Percentiles rank a stretch among this genome's conserved stretches.
Conservation (phyloP, 1,140 invertebrate species). For the Nomia melanderi region DNA sequence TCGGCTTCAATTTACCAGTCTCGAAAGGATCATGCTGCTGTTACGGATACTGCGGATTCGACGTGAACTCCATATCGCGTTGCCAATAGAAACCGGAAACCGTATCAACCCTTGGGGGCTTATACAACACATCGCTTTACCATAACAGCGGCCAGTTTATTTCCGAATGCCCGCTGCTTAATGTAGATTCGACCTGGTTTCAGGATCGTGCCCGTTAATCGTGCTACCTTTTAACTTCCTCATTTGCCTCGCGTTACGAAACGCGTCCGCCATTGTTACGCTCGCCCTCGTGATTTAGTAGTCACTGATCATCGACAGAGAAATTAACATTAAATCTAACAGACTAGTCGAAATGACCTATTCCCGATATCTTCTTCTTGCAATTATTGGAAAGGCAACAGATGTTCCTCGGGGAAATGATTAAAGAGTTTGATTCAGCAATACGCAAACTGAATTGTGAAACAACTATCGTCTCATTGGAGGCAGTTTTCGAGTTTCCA, state of each 20-base stretch:
- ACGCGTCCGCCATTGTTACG: not conserved
- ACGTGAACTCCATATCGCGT: slow-evolving; percentile 61
- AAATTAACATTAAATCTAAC: too few species aligned
- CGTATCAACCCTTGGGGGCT: slow-evolving; percentile 54
- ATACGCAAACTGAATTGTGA: too few species aligned
- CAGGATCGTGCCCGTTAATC: not conserved
- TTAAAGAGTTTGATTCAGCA: too few species aligned
- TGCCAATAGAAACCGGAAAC: slow-evolving; percentile 65
- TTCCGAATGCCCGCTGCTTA: slow-evolving; percentile 35
- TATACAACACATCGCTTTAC: slow-evolving; percentile 43
- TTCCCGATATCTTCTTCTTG: too few species aligned
- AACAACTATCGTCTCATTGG: too few species aligned
- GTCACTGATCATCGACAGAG: too few species aligned
- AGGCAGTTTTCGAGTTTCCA: too few species aligned
- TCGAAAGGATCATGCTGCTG: slow-evolving; percentile 61
- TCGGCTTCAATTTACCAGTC: slow-evolving; percentile 61
- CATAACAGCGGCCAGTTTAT: slow-evolving; percentile 42
- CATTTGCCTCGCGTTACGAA: not conserved
- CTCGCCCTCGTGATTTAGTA: not conserved
- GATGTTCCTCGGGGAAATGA: too few species aligned
- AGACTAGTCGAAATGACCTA: too few species aligned
- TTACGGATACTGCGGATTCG: slow-evolving; percentile 64
- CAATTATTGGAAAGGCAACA: too few species aligned
- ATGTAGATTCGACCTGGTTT: not conserved
- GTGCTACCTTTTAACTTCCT: not conserved